Evolutionary conservation across 2,113 vertebrate species (phyloP), one percentile per base, ranked within the genome.

Genomic region (Rhinichthys klamathensis): DNA sequence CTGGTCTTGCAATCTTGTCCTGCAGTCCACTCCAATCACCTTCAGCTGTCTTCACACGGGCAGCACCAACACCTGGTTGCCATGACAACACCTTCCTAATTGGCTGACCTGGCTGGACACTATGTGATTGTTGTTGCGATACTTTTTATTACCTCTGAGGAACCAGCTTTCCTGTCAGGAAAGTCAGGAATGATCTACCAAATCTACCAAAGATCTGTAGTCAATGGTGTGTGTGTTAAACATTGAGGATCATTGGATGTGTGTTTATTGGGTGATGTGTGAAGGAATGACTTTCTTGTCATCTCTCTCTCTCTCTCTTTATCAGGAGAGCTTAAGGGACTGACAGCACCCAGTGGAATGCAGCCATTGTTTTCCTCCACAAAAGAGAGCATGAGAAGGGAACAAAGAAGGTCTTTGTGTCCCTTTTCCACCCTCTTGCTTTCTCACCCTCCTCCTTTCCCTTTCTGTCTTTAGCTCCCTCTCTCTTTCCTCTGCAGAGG

Each of bases 1-100:
- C 2, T 41, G 15, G 41, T 54, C 54, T 44, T 78, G 15, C 1
- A 10, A 27, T 77, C 18, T 72, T 78, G 23, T 54, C 54, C 54
- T 56, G 54, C 16, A 6, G 51, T 54, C n/a, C 75, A 84, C 25
- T 80, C 44, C 54, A n/a, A 80, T 79, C 86, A 84, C 78, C 61
- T 77, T 56, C 76, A 74, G 60, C 60, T 70, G 60, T 85, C 80
- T 46, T 70, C 44, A 23, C 80, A 73, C 12, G 13, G 73, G 51
- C 21, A 10, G 25, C 18, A 65, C 38, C 65, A 30, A 63, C 74
- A 88, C 65, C 80, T 75, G 74, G 84, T 85, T 86, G 32, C 84
- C 78, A 86, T 1, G 54, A 75, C 56, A 83, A 88, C 80, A 80
- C 61, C 51, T 54, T 80, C 46, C 87, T 86, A 88, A 88, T 86